phyloP scores from a whole-genome alignment of 2,113 vertebrate genomes.

The Albula glossodonta region DNA sequence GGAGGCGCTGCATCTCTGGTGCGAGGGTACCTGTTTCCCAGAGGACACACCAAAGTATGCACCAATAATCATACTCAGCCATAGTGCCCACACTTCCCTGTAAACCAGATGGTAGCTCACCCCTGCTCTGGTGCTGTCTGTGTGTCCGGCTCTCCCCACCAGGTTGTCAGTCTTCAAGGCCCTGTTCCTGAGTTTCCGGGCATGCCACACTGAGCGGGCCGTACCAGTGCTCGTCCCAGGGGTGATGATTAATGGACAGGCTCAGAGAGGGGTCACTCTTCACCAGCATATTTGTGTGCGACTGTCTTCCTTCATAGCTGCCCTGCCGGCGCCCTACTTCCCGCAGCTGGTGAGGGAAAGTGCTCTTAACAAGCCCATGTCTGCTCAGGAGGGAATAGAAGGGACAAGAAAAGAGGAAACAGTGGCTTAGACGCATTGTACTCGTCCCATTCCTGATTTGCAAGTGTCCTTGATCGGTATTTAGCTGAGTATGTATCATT shows the following conservation, averaged over 20 bases:
- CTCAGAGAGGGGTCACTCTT: conserved; percentile 71
- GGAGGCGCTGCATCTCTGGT: conserved; percentile 81
- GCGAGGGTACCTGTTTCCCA: conserved; percentile 63
- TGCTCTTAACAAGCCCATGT: neutral
- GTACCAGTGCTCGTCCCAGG: conserved; percentile 77
- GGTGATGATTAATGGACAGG: conserved; percentile 72
- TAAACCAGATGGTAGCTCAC: neutral
- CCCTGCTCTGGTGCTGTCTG: neutral
- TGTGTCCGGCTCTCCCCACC: conserved; percentile 12
- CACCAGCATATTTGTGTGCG: conserved; percentile 86
- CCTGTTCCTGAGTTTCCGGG: conserved; percentile 77
- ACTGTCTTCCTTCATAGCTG: conserved; percentile 81
- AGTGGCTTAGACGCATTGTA: too few relatives aligned
- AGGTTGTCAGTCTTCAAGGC: conserved; percentile 81
- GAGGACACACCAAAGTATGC: conserved; percentile 65
- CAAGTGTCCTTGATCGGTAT: neutral
- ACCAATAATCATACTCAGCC: neutral
- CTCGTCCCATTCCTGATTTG: neutral
- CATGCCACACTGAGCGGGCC: conserved; percentile 78
- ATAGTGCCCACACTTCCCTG: neutral
- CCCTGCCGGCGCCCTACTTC: conserved; percentile 73
- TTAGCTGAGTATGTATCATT: neutral
- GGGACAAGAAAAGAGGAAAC: neutral
- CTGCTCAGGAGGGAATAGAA: neutral
- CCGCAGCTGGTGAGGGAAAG: conserved; percentile 76